These are phyloP conservation scores for Drosophila subobscura DNA, from an alignment of 1,140 invertebrate genomes.

Conservation along the genomic window DNA sequence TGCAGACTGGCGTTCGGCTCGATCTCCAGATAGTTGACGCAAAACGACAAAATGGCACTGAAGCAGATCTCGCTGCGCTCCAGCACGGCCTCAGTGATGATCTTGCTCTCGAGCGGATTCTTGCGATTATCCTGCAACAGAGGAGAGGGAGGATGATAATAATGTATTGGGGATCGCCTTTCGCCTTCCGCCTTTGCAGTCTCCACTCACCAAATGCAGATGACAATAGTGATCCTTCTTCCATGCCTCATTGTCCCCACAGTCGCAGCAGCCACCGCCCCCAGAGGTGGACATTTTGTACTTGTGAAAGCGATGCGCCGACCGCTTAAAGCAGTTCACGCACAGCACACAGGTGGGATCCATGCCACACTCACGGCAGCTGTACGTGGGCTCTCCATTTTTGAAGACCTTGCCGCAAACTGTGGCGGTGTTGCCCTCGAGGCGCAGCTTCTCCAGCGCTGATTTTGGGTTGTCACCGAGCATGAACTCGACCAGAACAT, in stretches of 20 bases:
- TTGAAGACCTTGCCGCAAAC: constrained; percentile 98
- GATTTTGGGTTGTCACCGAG: constrained; percentile 72
- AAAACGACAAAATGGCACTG: constrained; percentile 87
- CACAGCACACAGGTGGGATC: constrained; percentile 99
- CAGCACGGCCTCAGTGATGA: constrained; percentile 88
- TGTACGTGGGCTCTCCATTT: constrained; percentile 98
- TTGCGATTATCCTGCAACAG: constrained; percentile 69
- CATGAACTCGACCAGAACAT: constrained; percentile 76
- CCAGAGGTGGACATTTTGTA: constrained; percentile 97
- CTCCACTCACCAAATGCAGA: constrained; percentile 85
- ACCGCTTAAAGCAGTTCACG: constrained; percentile 98
- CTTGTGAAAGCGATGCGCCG: constrained; percentile 93
- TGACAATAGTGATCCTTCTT: constrained; percentile 94
- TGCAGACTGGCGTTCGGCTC: constrained; percentile 79
- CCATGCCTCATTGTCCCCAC: constrained; percentile 96
- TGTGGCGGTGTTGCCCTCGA: constrained; percentile 87
- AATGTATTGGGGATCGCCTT: too few species aligned
- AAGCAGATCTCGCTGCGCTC: constrained; percentile 90
- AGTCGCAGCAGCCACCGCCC: constrained; percentile 98
- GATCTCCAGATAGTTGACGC: constrained; percentile 79
- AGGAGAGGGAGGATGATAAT: not conserved
- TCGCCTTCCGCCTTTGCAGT: too few species aligned
- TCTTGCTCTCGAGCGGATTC: constrained; percentile 82
- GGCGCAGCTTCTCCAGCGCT: constrained; percentile 71
- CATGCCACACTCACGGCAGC: constrained; percentile 97